Conservation (phyloP, 2,113 vertebrate species). For the Acrocephalus arundinaceus region DNA sequence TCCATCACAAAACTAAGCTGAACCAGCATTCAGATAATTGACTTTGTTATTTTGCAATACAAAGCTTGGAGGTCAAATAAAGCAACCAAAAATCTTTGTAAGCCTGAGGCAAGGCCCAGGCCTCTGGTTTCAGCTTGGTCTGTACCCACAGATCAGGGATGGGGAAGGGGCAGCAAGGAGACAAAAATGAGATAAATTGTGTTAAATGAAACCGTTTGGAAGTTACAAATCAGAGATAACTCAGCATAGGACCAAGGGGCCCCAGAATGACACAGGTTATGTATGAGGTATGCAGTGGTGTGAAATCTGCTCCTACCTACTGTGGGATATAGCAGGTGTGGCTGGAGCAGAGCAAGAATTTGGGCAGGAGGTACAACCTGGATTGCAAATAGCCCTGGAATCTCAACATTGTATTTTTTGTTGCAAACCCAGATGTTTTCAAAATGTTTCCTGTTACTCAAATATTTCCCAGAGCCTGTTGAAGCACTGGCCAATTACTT, state of each 20-base stretch:
- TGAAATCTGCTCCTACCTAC: background rate
- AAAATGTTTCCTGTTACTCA: background rate
- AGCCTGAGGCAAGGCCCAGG: background rate
- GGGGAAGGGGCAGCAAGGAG: background rate
- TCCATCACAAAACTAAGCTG: background rate
- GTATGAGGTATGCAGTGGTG: background rate
- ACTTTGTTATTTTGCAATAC: background rate
- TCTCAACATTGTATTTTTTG: background rate
- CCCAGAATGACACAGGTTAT: background rate
- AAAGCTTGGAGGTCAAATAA: background rate
- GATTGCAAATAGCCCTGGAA: background rate
- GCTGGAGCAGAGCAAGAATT: background rate
- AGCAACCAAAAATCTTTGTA: background rate
- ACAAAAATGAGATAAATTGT: background rate
- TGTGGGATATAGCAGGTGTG: background rate
- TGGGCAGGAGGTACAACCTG: background rate
- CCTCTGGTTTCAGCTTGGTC: background rate
- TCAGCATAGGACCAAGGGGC: background rate
- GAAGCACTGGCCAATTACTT: background rate
- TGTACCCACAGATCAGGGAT: background rate
- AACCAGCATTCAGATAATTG: too few species aligned
- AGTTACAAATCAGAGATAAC: background rate
- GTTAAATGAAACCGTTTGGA: background rate
- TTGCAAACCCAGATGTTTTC: background rate
- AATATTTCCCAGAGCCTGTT: background rate